These are phyloP conservation scores for Lacerta agilis DNA, from an alignment of 2,797 vertebrate genomes.

Conservation along the genomic window DNA sequence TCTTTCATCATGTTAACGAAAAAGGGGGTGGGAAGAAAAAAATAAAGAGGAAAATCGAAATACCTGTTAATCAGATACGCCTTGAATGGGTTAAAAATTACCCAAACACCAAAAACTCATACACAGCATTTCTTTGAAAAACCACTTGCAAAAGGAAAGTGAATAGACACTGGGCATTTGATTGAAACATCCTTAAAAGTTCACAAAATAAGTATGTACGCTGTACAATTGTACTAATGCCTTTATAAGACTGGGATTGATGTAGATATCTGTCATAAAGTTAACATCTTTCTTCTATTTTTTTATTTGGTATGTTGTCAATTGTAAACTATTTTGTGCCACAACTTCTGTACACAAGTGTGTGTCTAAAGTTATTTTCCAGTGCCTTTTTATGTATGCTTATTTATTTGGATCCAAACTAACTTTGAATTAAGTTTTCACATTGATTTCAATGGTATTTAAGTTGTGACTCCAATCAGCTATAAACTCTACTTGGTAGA, in stretches of 20 bases:
- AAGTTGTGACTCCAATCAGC: neutral
- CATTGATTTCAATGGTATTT: no score
- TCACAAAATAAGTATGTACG: neutral
- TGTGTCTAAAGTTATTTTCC: neutral
- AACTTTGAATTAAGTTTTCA: no score
- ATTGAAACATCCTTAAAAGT: neutral
- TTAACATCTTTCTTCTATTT: no score
- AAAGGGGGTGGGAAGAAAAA: neutral
- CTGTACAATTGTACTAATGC: neutral
- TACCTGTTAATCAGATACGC: neutral
- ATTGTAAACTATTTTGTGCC: neutral
- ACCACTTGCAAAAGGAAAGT: neutral
- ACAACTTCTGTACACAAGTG: neutral
- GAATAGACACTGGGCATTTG: neutral
- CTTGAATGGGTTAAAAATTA: neutral
- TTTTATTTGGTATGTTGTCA: neutral
- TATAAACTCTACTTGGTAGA: neutral
- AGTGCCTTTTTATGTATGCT: no score
- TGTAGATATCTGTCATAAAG: neutral
- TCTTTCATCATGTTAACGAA: slow-evolving; percentile 28
- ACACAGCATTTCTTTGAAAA: neutral
- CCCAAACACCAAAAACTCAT: neutral
- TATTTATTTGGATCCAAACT: no score
- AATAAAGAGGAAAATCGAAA: neutral
- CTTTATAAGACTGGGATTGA: neutral